Conservation (phyloP, 2,113 vertebrate genomes). For the Nibea coibor region DNA sequence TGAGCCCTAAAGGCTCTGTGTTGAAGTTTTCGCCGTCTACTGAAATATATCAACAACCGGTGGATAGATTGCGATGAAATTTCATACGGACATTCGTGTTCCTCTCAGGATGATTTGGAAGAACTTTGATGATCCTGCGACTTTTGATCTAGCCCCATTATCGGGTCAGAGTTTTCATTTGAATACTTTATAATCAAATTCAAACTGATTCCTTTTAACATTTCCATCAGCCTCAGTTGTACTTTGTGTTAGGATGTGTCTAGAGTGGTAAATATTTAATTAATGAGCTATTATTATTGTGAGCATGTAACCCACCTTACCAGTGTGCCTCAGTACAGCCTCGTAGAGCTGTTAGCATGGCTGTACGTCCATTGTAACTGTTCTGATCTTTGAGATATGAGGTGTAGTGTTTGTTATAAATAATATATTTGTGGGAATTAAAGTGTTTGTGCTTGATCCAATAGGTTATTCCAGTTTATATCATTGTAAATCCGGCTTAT, state of each 20-base stretch:
- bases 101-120: not conserved
- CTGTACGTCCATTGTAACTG: not conserved
- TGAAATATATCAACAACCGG: not conserved
- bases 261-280: too few relatives aligned
- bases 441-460: not conserved
- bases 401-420: too few relatives aligned
- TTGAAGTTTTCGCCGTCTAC: not conserved
- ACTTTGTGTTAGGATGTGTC: not conserved
- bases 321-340: too few relatives aligned
- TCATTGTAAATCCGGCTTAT: not conserved
- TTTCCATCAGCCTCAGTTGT: not conserved
- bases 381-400: not conserved
- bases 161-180: not conserved
- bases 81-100: not conserved
- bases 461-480: not conserved
- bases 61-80: not conserved
- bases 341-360: too few relatives aligned
- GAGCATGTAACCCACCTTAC: too few relatives aligned
- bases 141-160: not conserved
- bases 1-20: not conserved
- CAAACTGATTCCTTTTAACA: too few relatives aligned
- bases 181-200: too few relatives aligned
- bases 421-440: not conserved
- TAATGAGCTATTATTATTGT: too few relatives aligned
- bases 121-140: not conserved